Conservation (phyloP, 2,113 vertebrate species). For the Coracopsis vasa region DNA sequence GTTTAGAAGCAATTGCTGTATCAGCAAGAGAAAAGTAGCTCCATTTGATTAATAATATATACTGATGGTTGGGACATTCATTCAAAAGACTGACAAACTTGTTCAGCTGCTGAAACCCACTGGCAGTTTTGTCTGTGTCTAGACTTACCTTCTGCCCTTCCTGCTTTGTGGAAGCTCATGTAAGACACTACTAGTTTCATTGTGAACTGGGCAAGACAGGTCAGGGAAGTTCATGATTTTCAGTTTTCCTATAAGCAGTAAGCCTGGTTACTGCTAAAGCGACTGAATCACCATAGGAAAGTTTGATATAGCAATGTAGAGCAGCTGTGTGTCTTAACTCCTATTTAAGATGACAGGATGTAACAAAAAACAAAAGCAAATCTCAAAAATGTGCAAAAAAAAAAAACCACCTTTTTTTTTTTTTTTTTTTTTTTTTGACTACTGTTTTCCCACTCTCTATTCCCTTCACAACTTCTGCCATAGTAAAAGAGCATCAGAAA, state of each 20-base stretch:
- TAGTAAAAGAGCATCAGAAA: neutral
- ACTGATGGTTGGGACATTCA: neutral
- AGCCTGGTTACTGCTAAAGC: neutral
- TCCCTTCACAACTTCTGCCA: neutral
- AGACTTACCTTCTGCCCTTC: neutral
- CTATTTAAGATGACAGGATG: neutral
- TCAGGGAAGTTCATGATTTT: neutral
- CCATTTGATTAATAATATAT: slow-evolving; percentile 45
- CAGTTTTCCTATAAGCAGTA: neutral
- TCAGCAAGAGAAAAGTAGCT: slow-evolving; percentile 45
- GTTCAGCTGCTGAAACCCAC: neutral
- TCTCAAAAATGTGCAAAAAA: neutral
- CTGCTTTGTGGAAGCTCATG: neutral
- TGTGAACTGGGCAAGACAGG: neutral
- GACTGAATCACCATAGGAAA: neutral
- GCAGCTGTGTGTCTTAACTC: neutral
- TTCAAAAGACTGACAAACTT: slow-evolving; percentile 7
- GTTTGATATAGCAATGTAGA: neutral
- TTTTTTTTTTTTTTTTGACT: neutral
- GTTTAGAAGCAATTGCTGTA: slow-evolving; percentile 24
- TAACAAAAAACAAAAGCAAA: neutral
- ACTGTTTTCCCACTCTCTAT: neutral
- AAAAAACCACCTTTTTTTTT: neutral
- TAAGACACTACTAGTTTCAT: neutral
- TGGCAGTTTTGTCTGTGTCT: neutral